These are phyloP conservation scores for Ecliptopera silaceata DNA, from an alignment of 2,888 invertebrate genomes.

Conservation along the genomic window DNA sequence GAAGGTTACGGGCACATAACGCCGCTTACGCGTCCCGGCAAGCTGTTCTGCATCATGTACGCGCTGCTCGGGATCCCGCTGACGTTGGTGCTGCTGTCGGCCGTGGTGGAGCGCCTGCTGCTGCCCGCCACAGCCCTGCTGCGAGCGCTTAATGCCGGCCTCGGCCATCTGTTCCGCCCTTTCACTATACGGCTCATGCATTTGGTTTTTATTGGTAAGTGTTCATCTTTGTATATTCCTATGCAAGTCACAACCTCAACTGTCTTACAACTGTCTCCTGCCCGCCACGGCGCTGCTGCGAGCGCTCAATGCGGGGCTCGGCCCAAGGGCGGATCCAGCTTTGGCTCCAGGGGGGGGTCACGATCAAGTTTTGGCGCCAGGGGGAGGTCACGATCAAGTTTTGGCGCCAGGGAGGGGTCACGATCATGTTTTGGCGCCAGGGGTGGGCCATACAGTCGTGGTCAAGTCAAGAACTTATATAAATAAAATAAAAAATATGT, in stretches of 20 bases:
- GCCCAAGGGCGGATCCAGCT: no score
- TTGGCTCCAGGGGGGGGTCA: no score
- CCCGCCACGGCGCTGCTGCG: constrained; percentile 89
- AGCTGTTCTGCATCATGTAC: constrained; percentile 94
- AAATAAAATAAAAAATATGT: no score
- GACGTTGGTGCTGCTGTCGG: constrained; percentile 91
- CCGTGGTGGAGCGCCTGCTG: constrained; percentile 91
- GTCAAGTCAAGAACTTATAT: no score
- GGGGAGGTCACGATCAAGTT: no score
- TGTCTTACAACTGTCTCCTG: no score
- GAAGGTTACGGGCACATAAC: constrained; percentile 95
- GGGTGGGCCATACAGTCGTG: no score
- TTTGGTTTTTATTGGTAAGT: constrained; percentile 85
- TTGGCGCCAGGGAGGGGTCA: no score
- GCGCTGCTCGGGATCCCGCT: constrained; percentile 93
- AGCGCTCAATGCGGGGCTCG: constrained; percentile 86
- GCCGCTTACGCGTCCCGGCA: constrained; percentile 92
- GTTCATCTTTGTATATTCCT: no score
- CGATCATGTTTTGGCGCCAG: no score
- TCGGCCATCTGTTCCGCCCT: constrained; percentile 88
- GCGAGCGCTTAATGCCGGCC: constrained; percentile 85
- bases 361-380: no score
- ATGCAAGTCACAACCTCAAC: no score
- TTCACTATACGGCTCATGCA: constrained; percentile 91
- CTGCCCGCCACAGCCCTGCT: constrained; percentile 88